Evolutionary conservation across 2,113 vertebrate species (phyloP), one percentile per base, ranked within the genome.

Genomic region (Rousettus leschenaultii): DNA sequence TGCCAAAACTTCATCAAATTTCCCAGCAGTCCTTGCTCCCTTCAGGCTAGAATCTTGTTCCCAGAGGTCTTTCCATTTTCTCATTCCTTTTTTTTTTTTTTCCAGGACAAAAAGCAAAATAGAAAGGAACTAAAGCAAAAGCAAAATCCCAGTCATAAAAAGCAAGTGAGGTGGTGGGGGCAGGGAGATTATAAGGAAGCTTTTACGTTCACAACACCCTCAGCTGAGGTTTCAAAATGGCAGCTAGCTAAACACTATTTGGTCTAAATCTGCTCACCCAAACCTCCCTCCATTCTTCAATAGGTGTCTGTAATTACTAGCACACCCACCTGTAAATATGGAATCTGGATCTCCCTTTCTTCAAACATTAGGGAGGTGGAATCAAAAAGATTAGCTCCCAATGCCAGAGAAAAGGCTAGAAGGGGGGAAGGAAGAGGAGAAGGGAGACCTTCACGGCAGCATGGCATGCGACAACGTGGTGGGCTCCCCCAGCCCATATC

Each of bases 391-490:
- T 74, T 70, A 93, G 55, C 35, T 96, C 48, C 73, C 74, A 53
- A 9, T 38, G 83, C 79, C 82, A 87, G 51, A 89, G 40, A 57
- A 96, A 74, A 91, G 53, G 51, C 38, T 61, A 5, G n/a, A 53
- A 57, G 68, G 1, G 66, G 61, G 63, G 43, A 26, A 55, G 75
- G 84, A n/a, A 30, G 74, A 86, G 51, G 89, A 84, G 71, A 78
- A 55, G 19, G 15, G 82, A 93, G 96, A 93, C 93, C 97, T 96
- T 97, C 94, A 40, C 80, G 7, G 82, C 18, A 14, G 75, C 78
- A 51, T 16, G 59, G 59, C 59, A 22, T 10, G 65, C 97, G 97
- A 98, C 97, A 97, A 93, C 89, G 14, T 77, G 86, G 75, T 30
- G 6, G 91, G 43, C 94, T 74, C 71, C 66, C 90, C 74, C 78